Evolutionary conservation across 2,888 invertebrate genomes (phyloP), one percentile per base, ranked within the genome.

Genomic region (Sarcophaga rosellei): DNA sequence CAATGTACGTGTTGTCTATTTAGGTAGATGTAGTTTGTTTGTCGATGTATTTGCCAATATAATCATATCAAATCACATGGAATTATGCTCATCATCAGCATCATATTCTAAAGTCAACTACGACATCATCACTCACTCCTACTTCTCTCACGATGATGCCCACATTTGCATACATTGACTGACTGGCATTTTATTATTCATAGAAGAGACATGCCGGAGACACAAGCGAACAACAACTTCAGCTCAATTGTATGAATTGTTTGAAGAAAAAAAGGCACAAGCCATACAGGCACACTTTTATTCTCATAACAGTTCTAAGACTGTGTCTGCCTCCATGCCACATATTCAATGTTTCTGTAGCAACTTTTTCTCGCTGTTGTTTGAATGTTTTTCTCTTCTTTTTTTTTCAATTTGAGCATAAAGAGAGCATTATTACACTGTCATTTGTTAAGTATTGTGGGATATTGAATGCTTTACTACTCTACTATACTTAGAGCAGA

Each of bases 31-130:
- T 15, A 53, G 15, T 74, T n/a, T 61, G 1, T 6, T 1, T 59
- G 17, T 79, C 4, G 1, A 61, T 45, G 57, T 25, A 23, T 20
- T 20, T 81, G 1, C 3, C 66, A 47, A 80, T 53, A 84, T 66
- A 72, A 81, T 80, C 72, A 76, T 81, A 81, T 85, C 76, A 77
- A 84, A 73, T 81, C 85, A 81, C 77, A 78, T 81, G 68, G 81
- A 77, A 85, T 81, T 70, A 78, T 74, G 74, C 59, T 79, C 78
- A 82, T 79, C 78, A 74, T 44, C 78, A 70, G 21, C 69, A 81
- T 69, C 76, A 85, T 76, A 68, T 76, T 66, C 57, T 59, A 23
- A 53, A 25, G 35, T 23, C 62, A 35, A 35, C 35, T 35, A 35
- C 10, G 15, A 8, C 73, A 73, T 73, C 44, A 62, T 62, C 4